These are phyloP conservation scores for Syngnathoides biaculeatus DNA, from an alignment of 2,113 vertebrate genomes.

Conservation along the genomic window DNA sequence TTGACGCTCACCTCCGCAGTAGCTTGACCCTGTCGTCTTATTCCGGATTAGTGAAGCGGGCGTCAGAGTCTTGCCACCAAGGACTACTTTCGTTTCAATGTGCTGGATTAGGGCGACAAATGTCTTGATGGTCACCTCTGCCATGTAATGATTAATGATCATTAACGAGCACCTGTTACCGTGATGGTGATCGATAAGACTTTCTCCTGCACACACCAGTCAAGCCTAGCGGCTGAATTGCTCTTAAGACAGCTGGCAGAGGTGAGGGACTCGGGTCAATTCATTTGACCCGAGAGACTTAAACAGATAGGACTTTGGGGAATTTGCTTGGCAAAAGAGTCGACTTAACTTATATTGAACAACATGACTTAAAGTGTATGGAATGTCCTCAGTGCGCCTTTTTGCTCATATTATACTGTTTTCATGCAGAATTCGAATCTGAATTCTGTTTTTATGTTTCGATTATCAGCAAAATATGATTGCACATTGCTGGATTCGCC, in stretches of 20 bases:
- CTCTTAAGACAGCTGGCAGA: background rate
- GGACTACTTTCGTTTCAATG: constrained; percentile 36
- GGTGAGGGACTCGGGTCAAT: background rate
- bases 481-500: too few relatives aligned
- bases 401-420: too few relatives aligned
- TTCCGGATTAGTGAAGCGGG: constrained; percentile 38
- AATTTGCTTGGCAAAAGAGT: too few relatives aligned
- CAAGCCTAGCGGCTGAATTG: background rate
- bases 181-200: constrained; percentile 1
- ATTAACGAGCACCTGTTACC: constrained; percentile 36
- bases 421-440: too few relatives aligned
- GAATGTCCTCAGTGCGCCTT: too few relatives aligned
- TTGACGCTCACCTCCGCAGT: constrained; percentile 43
- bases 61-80: constrained; percentile 16
- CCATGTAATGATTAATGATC: constrained; percentile 52
- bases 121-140: constrained; percentile 29
- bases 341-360: too few relatives aligned
- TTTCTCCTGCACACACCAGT: background rate
- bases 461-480: too few relatives aligned
- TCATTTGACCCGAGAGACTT: background rate
- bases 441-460: too few relatives aligned
- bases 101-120: constrained; percentile 5
- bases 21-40: constrained; percentile 21
- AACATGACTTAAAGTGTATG: too few relatives aligned
- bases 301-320: background rate